These are phyloP conservation scores for Sarcophaga caerulescens DNA, from an alignment of 2,888 invertebrate species.

Conservation along the genomic window DNA sequence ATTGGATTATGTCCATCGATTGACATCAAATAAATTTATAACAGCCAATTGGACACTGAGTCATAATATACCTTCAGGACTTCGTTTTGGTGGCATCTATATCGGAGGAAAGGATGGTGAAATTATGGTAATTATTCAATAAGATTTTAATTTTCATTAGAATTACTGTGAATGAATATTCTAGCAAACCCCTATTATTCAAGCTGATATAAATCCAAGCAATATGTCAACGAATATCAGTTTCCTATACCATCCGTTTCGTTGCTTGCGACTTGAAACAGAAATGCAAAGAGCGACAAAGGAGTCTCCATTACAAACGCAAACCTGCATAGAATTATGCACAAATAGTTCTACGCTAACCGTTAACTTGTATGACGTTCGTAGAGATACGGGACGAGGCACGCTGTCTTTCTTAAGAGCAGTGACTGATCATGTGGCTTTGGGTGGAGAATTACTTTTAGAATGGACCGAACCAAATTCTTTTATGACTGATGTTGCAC, in stretches of 20 bases:
- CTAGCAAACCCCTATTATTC: conserved; percentile 78
- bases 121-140: conserved; percentile 75
- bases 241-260: conserved; percentile 77
- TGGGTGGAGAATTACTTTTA: conserved; percentile 77
- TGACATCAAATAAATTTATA: conserved; percentile 77
- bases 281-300: conserved; percentile 74
- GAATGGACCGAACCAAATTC: conserved; percentile 77
- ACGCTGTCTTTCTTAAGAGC: conserved; percentile 78
- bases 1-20: conserved; percentile 74
- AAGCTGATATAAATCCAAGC: conserved; percentile 79
- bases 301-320: conserved; percentile 72
- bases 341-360: conserved; percentile 76
- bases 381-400: conserved; percentile 74
- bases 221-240: conserved; percentile 78
- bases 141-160: not conserved
- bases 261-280: conserved; percentile 74
- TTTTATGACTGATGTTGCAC: conserved; percentile 73
- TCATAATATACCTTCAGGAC: conserved; percentile 78
- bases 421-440: conserved; percentile 75
- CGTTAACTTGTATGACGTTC: conserved; percentile 76
- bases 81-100: conserved; percentile 79
- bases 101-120: conserved; percentile 73
- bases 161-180: not conserved
- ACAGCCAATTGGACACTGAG: conserved; percentile 78
- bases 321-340: conserved; percentile 74